Conservation (phyloP, 2,113 vertebrate genomes). For the Asarcornis scutulata region DNA sequence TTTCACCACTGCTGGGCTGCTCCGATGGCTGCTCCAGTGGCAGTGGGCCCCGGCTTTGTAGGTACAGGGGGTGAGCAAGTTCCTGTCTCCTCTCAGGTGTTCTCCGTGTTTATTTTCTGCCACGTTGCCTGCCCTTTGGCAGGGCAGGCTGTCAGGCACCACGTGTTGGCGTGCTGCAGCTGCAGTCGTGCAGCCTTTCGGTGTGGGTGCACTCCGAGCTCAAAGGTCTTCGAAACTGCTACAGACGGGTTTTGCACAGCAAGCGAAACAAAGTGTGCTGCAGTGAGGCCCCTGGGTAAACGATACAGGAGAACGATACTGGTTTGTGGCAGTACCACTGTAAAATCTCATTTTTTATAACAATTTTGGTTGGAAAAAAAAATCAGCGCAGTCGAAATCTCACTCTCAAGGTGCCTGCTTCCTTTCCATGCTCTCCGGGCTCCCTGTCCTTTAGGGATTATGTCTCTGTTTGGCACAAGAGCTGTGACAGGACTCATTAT, state of each 20-base stretch:
- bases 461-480: neutral
- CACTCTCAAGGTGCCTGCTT: neutral
- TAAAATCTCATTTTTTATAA: neutral
- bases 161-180: neutral
- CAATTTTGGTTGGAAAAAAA: neutral
- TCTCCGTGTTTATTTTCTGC: neutral
- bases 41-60: neutral
- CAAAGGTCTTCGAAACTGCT: conserved; percentile 6
- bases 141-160: neutral
- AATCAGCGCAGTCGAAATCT: neutral
- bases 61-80: fast-evolving
- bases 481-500: conserved; percentile 42
- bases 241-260: neutral
- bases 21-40: fast-evolving
- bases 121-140: neutral
- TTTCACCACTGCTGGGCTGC: neutral
- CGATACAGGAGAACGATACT: neutral
- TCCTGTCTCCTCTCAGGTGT: neutral
- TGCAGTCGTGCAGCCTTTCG: fast-evolving
- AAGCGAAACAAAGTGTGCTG: neutral
- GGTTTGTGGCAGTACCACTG: neutral
- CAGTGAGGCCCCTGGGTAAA: neutral
- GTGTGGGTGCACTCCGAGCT: neutral
- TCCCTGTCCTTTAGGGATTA: conserved; percentile 25
- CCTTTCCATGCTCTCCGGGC: fast-evolving